These are phyloP conservation scores for Drosophila sp. DNA, from an alignment of 1,140 invertebrate species.

Conservation along the genomic window DNA sequence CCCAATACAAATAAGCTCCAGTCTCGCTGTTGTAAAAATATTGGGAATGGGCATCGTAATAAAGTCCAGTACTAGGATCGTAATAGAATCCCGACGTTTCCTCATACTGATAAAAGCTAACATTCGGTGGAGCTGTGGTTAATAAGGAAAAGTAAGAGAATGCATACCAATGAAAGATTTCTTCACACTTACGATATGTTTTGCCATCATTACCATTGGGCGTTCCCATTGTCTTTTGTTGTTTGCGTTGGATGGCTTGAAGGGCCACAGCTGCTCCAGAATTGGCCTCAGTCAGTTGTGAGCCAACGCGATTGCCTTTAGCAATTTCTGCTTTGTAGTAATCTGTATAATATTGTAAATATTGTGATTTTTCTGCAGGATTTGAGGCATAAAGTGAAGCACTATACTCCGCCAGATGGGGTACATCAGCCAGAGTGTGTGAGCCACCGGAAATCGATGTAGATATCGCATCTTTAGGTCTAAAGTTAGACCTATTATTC, in stretches of 20 bases:
- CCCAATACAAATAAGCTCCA: conserved; percentile 98
- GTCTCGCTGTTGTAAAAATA: conserved; percentile 96
- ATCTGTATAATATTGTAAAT: conserved; percentile 90
- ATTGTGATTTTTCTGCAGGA: conserved; percentile 89
- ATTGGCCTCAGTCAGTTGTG: conserved; percentile 87
- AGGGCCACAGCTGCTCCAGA: conserved; percentile 95
- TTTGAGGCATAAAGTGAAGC: conserved; percentile 90
- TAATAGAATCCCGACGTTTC: conserved; percentile 98
- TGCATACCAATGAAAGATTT: neutral
- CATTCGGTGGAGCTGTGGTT: conserved; percentile 91
- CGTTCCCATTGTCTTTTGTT: conserved; percentile 80
- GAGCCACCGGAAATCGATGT: conserved; percentile 51
- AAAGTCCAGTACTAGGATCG: conserved; percentile 95
- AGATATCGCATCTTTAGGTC: neutral
- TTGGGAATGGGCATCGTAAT: conserved; percentile 97
- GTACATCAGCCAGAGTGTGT: conserved; percentile 88
- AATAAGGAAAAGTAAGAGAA: neutral
- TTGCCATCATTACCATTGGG: conserved; percentile 87
- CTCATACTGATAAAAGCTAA: conserved; percentile 96
- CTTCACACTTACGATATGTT: conserved; percentile 85
- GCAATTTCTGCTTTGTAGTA: conserved; percentile 91
- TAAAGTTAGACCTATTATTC: conserved; percentile 23
- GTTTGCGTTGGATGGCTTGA: conserved; percentile 88
- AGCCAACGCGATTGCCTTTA: conserved; percentile 84
- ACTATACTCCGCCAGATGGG: conserved; percentile 90